Evolutionary conservation across 2,113 vertebrate species (phyloP).

Genomic region (Boulengerochromis microlepis): DNA sequence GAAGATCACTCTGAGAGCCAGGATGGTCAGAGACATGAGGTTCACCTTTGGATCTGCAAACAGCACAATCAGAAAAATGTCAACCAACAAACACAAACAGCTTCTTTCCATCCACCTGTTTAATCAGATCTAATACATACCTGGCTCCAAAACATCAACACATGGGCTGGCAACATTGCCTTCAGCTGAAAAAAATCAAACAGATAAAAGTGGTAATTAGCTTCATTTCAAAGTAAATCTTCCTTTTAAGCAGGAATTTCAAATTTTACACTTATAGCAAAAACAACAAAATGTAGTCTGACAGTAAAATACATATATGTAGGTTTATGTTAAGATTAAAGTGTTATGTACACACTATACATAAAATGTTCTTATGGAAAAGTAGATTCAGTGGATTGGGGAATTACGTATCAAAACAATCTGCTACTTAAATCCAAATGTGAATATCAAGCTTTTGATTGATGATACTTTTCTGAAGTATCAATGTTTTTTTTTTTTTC

Average conservation of each 20-base stretch:
- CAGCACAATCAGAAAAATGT: neutral
- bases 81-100: neutral
- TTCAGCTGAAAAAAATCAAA: rapidly evolving
- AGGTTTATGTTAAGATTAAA: rapidly evolving
- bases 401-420: rapidly evolving
- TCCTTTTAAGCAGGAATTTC: rapidly evolving
- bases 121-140: neutral
- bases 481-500: rapidly evolving
- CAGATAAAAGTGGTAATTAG: neutral
- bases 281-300: neutral
- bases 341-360: rapidly evolving
- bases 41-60: constrained; percentile 64
- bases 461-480: neutral
- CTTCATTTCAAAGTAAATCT: neutral
- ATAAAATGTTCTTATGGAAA: rapidly evolving
- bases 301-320: neutral
- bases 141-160: neutral
- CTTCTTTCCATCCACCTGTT: rapidly evolving
- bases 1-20: constrained; percentile 78
- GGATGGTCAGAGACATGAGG: constrained; percentile 63
- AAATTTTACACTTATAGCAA: rapidly evolving
- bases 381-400: neutral
- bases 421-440: neutral
- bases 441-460: neutral
- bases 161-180: rapidly evolving